Evolutionary conservation across 2,113 vertebrate species (phyloP).

Genomic region (Peromyscus maniculatus): DNA sequence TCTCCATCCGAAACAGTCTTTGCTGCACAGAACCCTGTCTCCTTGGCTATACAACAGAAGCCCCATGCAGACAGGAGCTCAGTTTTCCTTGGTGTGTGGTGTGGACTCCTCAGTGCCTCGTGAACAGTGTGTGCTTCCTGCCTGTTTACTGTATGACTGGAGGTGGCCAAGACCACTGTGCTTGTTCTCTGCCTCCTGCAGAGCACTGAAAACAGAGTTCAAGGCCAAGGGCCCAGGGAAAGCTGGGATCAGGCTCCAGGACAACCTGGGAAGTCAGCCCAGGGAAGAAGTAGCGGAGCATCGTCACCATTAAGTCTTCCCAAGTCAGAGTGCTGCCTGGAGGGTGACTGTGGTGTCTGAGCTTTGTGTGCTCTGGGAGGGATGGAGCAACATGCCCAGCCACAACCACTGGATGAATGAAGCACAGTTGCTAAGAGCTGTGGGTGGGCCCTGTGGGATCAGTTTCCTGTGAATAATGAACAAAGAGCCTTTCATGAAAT

Average conservation of each 20-base stretch:
- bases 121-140: fast-evolving
- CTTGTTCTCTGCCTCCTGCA: not conserved
- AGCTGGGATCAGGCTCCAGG: not conserved
- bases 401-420: not conserved
- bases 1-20: not conserved
- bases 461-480: not conserved
- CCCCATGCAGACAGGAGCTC: fast-evolving
- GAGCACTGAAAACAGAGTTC: not conserved
- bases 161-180: not conserved
- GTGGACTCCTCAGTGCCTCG: not conserved
- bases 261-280: fast-evolving
- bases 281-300: fast-evolving
- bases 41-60: not conserved
- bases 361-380: not conserved
- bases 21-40: not conserved
- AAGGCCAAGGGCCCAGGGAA: fast-evolving
- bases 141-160: no score
- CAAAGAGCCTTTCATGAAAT: not conserved
- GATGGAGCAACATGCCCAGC: not conserved
- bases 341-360: fast-evolving
- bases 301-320: not conserved
- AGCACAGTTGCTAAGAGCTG: not conserved
- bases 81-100: not conserved
- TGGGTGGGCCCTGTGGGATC: not conserved
- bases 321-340: not conserved